Evolutionary conservation across 2,113 vertebrate species (phyloP), one percentile per base, ranked within the genome.

Genomic region (Athene cunicularia): DNA sequence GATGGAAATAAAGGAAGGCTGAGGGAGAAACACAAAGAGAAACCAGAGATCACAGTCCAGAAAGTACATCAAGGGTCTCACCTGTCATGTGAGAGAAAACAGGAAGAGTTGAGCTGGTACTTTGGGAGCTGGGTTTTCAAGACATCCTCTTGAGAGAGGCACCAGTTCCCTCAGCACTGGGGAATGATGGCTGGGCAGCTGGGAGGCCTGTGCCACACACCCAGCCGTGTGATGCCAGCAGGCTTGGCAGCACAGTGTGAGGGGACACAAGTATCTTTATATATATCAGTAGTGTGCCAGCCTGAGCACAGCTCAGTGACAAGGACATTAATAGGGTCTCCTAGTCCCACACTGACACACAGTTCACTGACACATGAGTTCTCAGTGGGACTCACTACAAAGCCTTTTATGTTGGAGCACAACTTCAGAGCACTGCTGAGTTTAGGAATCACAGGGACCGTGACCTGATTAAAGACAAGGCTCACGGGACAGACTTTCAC

Each of bases 211-310:
- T 41, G 59, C 22, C 59, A 47, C 1, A 1, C 14, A 17, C 28
- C 17, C 1, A 0, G 45, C 52, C 2, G 0, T 8, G 13, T 24
- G 30, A 26, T 43, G 9, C 17, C 35, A 22, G 26, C 24, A 12
- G 28, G 18, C 12, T 16, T 39, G 43, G 41, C 28, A 45, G 62
- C 33, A 37, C 23, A 14, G 47, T 21, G 24, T 16, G 58, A 72
- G 80, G 18, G n/a, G 5, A 45, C 49, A 17, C 23, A 33, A 53
- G 16, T 12, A n/a, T 18, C 72, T 60, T 15, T 37, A 5, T 3
- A 6, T 12, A 7, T 50, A 39, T 16, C 41, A 94, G 41, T 24
- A 88, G 30, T 5, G 0, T 58, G 56, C 18, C 53, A 74, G 12
- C 19, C 50, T 21, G 68, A 47, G 15, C 32, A 59, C 10, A 37